Evolutionary conservation across 2,888 invertebrate species (phyloP), one percentile per base, ranked within the genome.

Genomic region (Lasioglossum vierecki): DNA sequence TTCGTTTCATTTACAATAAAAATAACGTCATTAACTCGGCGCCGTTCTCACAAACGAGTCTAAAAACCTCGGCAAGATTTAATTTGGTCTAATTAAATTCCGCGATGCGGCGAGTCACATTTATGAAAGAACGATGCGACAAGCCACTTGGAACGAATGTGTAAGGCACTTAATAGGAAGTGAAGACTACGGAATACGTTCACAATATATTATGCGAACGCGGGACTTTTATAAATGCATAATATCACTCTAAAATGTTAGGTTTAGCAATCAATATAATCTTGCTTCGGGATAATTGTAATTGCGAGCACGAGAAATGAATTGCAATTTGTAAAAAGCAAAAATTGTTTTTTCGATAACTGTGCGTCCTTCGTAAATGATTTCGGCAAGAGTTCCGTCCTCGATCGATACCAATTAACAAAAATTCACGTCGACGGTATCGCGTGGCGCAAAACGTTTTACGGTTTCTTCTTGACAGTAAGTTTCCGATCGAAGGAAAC

Each of bases 1-100:
- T 81, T 84, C 84, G 84, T 89, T 90, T 89, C 90, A 84, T 84
- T 88, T 85, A 86, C 83, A 90, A 90, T 90, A 85, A 90, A 90
- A 89, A 88, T 90, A 86, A 88, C 78, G 81, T 73, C 76, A 71
- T 88, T 85, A 83, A 70, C 75, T 18, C 70, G 35, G 81, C 75
- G 53, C 30, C 35, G 76, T 6, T 63, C 53, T 35, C 79, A 76
- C 80, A 88, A 83, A 83, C 74, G 71, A 85, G 80, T 74, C 76
- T 79, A 76, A 85, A 78, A 80, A 72, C 66, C 60, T 41, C 77
- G 73, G 26, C n/a, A 70, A 81, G 76, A 76, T 84, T 86, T 88
- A 88, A 85, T 83, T 46, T n/a, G 41, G 68, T 44, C 60, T 85
- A 83, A 88, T 81, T 13, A 41, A 83, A 66, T 89, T 81, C 39